Evolutionary conservation across 1,140 invertebrate genomes (phyloP).

Genomic region (Pseudomyrmex gracilis): DNA sequence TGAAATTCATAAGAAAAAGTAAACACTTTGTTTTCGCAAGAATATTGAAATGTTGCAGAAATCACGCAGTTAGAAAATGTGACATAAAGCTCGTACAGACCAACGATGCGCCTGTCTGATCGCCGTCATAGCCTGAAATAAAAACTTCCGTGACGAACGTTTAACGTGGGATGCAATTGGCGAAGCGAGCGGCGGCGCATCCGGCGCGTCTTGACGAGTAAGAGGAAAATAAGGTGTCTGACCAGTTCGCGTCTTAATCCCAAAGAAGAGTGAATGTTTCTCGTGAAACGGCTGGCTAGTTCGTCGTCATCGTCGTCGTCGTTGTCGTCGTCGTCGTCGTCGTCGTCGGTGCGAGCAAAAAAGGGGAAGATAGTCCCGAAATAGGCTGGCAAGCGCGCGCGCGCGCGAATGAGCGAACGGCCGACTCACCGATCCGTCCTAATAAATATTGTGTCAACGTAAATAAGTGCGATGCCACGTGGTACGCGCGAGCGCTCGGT

Average conservation of each 20-base stretch:
- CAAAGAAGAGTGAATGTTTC: conserved; percentile 67
- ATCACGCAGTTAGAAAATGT: conserved; percentile 18
- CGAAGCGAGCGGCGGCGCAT: conserved; percentile 29
- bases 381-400: conserved; percentile 71
- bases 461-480: conserved; percentile 81
- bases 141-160: conserved; percentile 54
- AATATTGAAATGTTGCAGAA: neutral
- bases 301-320: conserved; percentile 30
- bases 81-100: conserved; percentile 13
- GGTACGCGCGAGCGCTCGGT: conserved; percentile 48
- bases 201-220: conserved; percentile 46
- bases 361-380: conserved; percentile 72
- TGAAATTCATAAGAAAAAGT: neutral
- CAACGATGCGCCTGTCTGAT: conserved; percentile 39
- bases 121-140: conserved; percentile 54
- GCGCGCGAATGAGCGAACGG: conserved; percentile 77
- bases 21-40: neutral
- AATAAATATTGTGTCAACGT: conserved; percentile 86
- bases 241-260: conserved; percentile 76
- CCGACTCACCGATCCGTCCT: conserved; percentile 85
- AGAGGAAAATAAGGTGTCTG: conserved; percentile 63
- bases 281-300: conserved; percentile 63
- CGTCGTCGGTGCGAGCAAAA: conserved; percentile 29
- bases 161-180: conserved; percentile 55
- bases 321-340: neutral